These are phyloP conservation scores for Phenacoccus solenopsis DNA, from an alignment of 1,140 invertebrate genomes.

Conservation along the genomic window DNA sequence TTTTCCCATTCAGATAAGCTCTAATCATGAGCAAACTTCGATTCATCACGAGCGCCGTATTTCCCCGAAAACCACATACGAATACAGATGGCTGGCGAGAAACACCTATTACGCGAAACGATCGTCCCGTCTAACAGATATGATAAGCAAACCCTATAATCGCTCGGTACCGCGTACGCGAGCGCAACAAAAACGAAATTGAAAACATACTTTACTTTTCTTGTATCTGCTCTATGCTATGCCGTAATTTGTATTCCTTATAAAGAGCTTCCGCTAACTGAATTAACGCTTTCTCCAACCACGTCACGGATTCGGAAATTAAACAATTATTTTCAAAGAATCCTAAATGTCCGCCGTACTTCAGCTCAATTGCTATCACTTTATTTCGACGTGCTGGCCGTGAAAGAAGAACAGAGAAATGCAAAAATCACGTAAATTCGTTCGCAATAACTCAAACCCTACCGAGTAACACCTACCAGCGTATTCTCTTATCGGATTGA, in stretches of 20 bases:
- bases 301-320: neutral
- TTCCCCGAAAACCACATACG: too few species aligned
- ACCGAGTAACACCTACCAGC: neutral
- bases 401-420: neutral
- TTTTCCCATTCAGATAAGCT: too few species aligned
- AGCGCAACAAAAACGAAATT: too few species aligned
- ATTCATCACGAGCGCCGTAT: too few species aligned
- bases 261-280: neutral
- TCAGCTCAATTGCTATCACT: neutral
- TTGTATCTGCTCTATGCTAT: neutral
- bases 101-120: too few species aligned
- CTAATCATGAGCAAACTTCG: too few species aligned
- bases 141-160: too few species aligned
- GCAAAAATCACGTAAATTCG: too few species aligned
- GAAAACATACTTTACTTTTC: neutral
- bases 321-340: constrained; percentile 10
- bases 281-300: constrained; percentile 7
- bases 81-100: too few species aligned
- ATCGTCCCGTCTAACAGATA: too few species aligned
- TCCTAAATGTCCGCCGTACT: constrained; percentile 5
- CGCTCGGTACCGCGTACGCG: too few species aligned
- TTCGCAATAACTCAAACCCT: too few species aligned
- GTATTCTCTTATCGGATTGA: neutral
- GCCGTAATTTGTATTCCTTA: neutral
- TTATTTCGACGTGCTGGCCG: neutral